A percentile compares a stretch with the other conserved stretches of the same genome.
phyloP scores from a whole-genome alignment of 2,888 invertebrate genomes.

The Clostera curtula region DNA sequence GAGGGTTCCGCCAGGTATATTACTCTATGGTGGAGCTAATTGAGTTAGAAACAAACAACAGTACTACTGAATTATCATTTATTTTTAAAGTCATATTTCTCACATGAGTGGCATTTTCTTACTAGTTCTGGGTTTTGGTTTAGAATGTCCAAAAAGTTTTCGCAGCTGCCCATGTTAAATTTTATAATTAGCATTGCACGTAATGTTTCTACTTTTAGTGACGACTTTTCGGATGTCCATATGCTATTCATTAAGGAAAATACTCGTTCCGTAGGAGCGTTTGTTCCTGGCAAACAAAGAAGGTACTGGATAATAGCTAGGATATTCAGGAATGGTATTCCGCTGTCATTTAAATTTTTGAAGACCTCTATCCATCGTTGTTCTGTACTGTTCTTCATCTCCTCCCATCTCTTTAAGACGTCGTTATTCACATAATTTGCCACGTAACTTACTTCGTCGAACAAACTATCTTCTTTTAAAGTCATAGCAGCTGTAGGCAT shows the following conservation, averaged over 20 bases:
- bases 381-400: conserved; percentile 3
- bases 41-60: no score
- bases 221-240: conserved; percentile 11
- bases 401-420: conserved; percentile 5
- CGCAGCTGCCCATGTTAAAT: conserved; percentile 6
- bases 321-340: background rate
- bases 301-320: background rate
- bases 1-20: no score
- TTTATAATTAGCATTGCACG: conserved; percentile 3
- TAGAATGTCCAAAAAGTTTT: conserved; percentile 5
- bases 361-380: conserved; percentile 22
- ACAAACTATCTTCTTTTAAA: conserved; percentile 5
- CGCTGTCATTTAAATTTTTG: background rate
- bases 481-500: conserved; percentile 3
- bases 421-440: conserved; percentile 4
- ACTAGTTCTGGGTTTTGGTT: conserved; percentile 7
- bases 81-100: no score
- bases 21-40: no score
- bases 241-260: conserved; percentile 17
- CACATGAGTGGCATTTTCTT: no score
- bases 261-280: conserved; percentile 17
- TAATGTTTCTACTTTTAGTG: conserved; percentile 4
- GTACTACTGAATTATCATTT: no score
- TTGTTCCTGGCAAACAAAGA: no score
- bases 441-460: conserved; percentile 7